A percentile compares a stretch with the other conserved stretches of the same genome.
Evolutionary conservation across 2,113 vertebrate genomes (phyloP).

Genomic region (Pelmatolapia mariae): DNA sequence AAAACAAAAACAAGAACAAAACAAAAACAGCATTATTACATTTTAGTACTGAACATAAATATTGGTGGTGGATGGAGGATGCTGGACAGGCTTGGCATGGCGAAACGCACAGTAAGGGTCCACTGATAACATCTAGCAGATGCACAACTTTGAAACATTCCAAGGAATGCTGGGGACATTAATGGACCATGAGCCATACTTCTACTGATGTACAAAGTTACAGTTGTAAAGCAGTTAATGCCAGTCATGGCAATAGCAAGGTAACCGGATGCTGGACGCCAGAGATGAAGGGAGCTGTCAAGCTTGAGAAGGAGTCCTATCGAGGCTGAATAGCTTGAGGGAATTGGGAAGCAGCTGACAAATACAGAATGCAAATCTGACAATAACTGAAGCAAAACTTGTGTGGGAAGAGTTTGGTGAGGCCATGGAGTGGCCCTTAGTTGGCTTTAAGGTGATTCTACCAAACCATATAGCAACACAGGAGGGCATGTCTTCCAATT

Average conservation of each 20-base stretch:
- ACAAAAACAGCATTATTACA: background rate
- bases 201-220: background rate
- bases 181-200: background rate
- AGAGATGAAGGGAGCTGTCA: background rate
- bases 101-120: background rate
- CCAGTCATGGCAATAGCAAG: background rate
- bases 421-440: background rate
- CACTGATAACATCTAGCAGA: background rate
- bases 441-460: background rate
- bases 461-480: background rate
- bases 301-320: background rate
- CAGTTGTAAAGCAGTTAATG: background rate
- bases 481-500: background rate
- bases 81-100: background rate
- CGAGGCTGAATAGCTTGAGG: fast-evolving
- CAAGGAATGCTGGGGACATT: background rate
- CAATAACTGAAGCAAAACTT: background rate
- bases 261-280: background rate
- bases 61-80: background rate
- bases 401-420: background rate
- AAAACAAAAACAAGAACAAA: background rate
- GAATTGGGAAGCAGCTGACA: background rate
- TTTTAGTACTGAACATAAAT: background rate
- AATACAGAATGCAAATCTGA: background rate
- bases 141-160: background rate